Percentiles rank a stretch among this genome's conserved stretches.
phyloP scores from a whole-genome alignment of 2,113 vertebrate species.

The Dicaeum eximium region DNA sequence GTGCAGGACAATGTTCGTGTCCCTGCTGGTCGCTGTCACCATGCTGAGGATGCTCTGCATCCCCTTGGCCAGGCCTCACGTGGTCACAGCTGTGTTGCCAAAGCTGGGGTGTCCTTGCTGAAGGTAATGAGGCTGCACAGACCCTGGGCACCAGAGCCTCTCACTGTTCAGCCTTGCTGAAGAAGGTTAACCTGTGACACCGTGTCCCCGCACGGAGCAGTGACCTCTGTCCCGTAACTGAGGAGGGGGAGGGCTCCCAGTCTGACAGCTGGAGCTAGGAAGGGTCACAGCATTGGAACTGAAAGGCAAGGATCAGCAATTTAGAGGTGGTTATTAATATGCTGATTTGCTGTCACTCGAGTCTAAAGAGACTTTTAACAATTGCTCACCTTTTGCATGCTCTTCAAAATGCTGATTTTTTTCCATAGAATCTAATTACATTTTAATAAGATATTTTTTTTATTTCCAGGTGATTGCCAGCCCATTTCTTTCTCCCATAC shows the following conservation, averaged over 20 bases:
- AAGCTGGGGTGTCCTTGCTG: constrained; percentile 15
- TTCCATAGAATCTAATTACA: not conserved
- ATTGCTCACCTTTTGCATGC: not conserved
- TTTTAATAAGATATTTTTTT: constrained; percentile 6
- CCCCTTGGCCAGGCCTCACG: rapidly evolving
- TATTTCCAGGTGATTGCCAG: not conserved
- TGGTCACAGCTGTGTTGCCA: not conserved
- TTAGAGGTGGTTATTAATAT: constrained; percentile 39
- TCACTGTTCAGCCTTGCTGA: not conserved
- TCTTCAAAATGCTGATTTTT: constrained; percentile 37
- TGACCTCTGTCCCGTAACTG: not conserved
- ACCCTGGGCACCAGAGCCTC: not conserved
- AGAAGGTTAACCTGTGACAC: not conserved
- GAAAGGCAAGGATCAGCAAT: constrained; percentile 27
- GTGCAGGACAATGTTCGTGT: rapidly evolving
- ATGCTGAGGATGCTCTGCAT: not conserved
- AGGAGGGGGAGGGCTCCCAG: not conserved
- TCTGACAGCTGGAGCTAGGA: not conserved
- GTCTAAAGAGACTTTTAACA: constrained; percentile 26
- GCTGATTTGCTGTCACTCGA: constrained; percentile 43
- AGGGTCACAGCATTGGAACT: not conserved
- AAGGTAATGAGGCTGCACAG: not conserved
- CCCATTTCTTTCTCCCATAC: not conserved
- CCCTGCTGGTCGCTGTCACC: rapidly evolving
- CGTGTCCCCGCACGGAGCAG: rapidly evolving